Evolutionary conservation across 2,113 vertebrate species (phyloP), one percentile per base, ranked within the genome.

Genomic region (Takifugu bimaculatus): DNA sequence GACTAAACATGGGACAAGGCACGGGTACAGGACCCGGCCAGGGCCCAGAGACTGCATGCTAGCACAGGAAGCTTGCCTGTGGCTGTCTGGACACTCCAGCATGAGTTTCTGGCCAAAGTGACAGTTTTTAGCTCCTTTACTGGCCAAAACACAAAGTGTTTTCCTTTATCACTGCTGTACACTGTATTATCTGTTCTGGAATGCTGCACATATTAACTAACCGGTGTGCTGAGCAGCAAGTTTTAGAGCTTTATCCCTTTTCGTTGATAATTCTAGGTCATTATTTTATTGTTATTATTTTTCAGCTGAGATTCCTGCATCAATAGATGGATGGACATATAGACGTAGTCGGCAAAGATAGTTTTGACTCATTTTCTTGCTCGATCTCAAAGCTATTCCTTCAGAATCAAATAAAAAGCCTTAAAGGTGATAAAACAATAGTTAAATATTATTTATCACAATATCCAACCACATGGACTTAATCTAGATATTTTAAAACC

Each of bases 1-100:
- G n/a, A 39, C 56, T 69, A 65, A 73, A 66, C 62, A 58, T 43
- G 56, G 68, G 50, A 62, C 60, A 48, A 13, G 28, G 66, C 66
- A 58, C 47, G 45, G 69, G 68, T 35, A n/a, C 49, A 50, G 60
- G 61, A 49, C 28, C 54, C 60, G 61, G n/a, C 48, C 48, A n/a
- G n/a, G n/a, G 48, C 7, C 15, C 48, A 20, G 69, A 69, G 70
- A 56, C 65, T 63, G 39, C 47, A 61, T 59, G 56, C 68, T 71
- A 68, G 65, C 57, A 60, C 45, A 73, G 58, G 58, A 52, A 54
- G 57, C 60, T 54, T 32, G 35, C 78, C 74, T 1, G 26, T 27
- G 58, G 65, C 51, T 26, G 54, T 61, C 49, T 63, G 57, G 43
- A 52, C 63, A 63, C 51, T 77, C 67, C 54, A 69, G 48, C 50